phyloP scores from a whole-genome alignment of 2,888 invertebrate species.

The Leuctra nigra region DNA sequence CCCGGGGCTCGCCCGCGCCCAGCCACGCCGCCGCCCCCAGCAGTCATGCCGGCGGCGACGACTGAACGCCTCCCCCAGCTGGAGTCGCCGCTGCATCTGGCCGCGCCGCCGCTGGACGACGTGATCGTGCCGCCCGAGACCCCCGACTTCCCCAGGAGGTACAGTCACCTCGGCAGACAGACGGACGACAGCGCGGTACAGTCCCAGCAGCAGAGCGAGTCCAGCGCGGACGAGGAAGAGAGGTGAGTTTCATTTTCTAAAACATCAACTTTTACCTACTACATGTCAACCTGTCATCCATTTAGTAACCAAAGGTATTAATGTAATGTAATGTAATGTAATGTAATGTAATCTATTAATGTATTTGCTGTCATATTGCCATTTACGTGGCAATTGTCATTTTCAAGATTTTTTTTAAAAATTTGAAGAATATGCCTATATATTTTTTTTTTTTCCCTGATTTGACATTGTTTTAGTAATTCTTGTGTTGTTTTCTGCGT shows the following conservation, averaged over 20 bases:
- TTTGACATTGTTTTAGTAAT: neutral
- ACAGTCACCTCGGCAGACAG: constrained; percentile 26
- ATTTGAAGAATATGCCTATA: too few relatives aligned
- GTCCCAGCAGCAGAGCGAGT: constrained; percentile 9
- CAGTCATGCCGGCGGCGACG: constrained; percentile 8
- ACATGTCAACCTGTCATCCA: too few relatives aligned
- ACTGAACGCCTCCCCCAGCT: constrained; percentile 21
- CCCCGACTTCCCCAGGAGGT: constrained; percentile 20
- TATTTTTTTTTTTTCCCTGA: too few relatives aligned
- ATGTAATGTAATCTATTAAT: too few relatives aligned
- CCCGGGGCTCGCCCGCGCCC: constrained; percentile 26
- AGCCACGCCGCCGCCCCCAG: constrained; percentile 13
- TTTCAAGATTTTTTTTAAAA: too few relatives aligned
- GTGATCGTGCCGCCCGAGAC: constrained; percentile 17
- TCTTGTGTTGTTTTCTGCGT: neutral
- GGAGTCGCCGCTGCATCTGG: constrained; percentile 3
- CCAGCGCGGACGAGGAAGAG: neutral
- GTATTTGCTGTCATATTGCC: too few relatives aligned
- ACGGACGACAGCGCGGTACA: constrained; percentile 9
- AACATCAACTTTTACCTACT: too few relatives aligned
- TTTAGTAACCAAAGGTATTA: too few relatives aligned
- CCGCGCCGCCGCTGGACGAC: constrained; percentile 5
- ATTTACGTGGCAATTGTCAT: too few relatives aligned
- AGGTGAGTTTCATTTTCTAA: too few relatives aligned
- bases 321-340: too few relatives aligned